These are phyloP conservation scores for Abscondita cerata DNA, from an alignment of 2,888 invertebrate species.

Conservation along the genomic window DNA sequence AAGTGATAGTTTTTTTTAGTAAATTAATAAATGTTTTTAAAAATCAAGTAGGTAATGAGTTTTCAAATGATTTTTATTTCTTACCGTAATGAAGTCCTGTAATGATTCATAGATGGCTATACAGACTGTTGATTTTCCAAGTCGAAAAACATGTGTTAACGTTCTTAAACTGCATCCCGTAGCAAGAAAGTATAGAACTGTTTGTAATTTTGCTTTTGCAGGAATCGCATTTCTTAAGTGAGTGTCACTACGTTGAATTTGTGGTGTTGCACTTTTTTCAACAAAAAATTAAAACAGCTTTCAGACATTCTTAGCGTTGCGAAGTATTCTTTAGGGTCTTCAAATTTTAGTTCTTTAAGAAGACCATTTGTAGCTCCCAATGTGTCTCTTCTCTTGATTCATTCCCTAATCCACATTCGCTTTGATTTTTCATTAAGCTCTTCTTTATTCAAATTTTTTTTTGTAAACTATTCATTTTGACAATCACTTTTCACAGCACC, in stretches of 20 bases:
- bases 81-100: slow-evolving; percentile 39
- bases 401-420: too few relatives aligned
- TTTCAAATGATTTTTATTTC: slow-evolving; percentile 1
- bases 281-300: slow-evolving; percentile 36
- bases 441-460: too few relatives aligned
- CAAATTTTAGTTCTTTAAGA: slow-evolving; percentile 37
- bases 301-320: slow-evolving; percentile 4
- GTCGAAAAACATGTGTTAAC: slow-evolving; percentile 39
- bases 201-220: slow-evolving; percentile 33
- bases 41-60: too few relatives aligned
- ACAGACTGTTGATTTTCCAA: slow-evolving; percentile 42
- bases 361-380: slow-evolving; percentile 37
- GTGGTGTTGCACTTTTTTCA: slow-evolving; percentile 28
- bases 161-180: slow-evolving; percentile 41
- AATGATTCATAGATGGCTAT: slow-evolving; percentile 40
- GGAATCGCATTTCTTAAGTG: slow-evolving; percentile 27
- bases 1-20: slow-evolving; percentile 1
- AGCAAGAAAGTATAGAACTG: slow-evolving; percentile 40
- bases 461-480: too few relatives aligned
- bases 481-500: too few relatives aligned
- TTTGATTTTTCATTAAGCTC: too few relatives aligned
- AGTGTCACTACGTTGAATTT: slow-evolving; percentile 10
- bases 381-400: slow-evolving; percentile 15
- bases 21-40: not conserved
- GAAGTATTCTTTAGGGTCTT: slow-evolving; percentile 36